Evolutionary conservation across 2,797 vertebrate genomes (phyloP).

Genomic region (Sphenodon punctatus): DNA sequence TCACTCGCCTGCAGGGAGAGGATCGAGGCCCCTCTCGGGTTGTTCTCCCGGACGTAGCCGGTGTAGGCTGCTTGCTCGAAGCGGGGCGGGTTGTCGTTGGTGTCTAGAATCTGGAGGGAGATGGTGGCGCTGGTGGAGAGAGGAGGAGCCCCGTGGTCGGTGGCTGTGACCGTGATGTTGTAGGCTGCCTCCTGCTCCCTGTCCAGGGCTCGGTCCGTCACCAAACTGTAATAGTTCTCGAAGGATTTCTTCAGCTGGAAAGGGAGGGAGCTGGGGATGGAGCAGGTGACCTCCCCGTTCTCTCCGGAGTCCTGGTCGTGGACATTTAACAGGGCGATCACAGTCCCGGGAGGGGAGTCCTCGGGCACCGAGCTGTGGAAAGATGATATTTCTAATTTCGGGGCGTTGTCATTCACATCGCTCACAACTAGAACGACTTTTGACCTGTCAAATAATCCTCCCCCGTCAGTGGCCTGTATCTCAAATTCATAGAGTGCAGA

Average conservation of each 20-base stretch:
- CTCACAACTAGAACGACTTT: slow-evolving; percentile 79
- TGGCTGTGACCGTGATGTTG: slow-evolving; percentile 71
- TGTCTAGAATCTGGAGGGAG: slow-evolving; percentile 67
- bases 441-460: slow-evolving; percentile 73
- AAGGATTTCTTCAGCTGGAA: slow-evolving; percentile 78
- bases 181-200: slow-evolving; percentile 67
- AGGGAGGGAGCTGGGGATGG: slow-evolving; percentile 70
- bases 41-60: slow-evolving; percentile 72
- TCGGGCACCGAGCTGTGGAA: slow-evolving; percentile 72
- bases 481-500: slow-evolving; percentile 70
- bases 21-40: slow-evolving; percentile 68
- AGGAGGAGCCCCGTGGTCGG: slow-evolving; percentile 51
- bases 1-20: slow-evolving; percentile 69
- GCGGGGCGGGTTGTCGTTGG: slow-evolving; percentile 76
- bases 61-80: slow-evolving; percentile 68
- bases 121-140: slow-evolving; percentile 50
- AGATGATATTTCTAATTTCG: slow-evolving; percentile 77
- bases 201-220: slow-evolving; percentile 68
- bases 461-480: slow-evolving; percentile 79
- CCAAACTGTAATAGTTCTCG: slow-evolving; percentile 81
- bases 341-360: slow-evolving; percentile 77
- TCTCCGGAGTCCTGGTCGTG: slow-evolving; percentile 79
- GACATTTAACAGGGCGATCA: slow-evolving; percentile 81
- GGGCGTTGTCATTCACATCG: slow-evolving; percentile 83
- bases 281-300: slow-evolving; percentile 76